phyloP scores from a whole-genome alignment of 2,113 vertebrate genomes.

The Mixornis gularis region DNA sequence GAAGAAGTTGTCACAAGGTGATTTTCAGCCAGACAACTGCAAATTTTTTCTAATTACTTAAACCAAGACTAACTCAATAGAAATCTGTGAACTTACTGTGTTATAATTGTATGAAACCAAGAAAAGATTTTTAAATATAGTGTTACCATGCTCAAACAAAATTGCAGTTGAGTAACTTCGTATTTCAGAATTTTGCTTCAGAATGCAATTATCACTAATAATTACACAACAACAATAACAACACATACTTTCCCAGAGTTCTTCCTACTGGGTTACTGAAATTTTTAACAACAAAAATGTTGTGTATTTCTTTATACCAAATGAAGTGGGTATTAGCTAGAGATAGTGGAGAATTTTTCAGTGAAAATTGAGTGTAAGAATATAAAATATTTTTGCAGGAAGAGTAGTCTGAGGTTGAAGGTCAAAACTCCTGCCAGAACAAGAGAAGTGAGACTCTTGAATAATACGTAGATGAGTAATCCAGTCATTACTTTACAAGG shows the following conservation, averaged over 20 bases:
- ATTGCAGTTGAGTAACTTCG: background rate
- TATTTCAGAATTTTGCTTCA: background rate
- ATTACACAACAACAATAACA: background rate
- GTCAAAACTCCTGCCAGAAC: background rate
- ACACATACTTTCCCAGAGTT: background rate
- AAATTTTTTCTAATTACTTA: background rate
- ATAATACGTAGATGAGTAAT: background rate
- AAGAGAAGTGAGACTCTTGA: background rate
- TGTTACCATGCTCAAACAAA: background rate
- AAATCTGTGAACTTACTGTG: background rate
- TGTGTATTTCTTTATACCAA: background rate
- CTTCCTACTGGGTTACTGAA: background rate
- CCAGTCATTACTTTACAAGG: background rate
- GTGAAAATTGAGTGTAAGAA: background rate
- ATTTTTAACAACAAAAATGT: background rate
- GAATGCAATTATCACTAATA: background rate
- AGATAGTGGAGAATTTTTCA: background rate
- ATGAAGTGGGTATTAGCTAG: background rate
- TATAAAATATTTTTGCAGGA: background rate
- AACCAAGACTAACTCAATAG: background rate
- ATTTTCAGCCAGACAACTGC: background rate
- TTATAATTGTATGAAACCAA: background rate
- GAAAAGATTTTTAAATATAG: background rate
- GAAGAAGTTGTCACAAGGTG: background rate
- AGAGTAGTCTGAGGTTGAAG: background rate